Base-by-base conservation (phyloP, 2,888 invertebrate genomes). In the Poecilobothrus nobilitatus region DNA sequence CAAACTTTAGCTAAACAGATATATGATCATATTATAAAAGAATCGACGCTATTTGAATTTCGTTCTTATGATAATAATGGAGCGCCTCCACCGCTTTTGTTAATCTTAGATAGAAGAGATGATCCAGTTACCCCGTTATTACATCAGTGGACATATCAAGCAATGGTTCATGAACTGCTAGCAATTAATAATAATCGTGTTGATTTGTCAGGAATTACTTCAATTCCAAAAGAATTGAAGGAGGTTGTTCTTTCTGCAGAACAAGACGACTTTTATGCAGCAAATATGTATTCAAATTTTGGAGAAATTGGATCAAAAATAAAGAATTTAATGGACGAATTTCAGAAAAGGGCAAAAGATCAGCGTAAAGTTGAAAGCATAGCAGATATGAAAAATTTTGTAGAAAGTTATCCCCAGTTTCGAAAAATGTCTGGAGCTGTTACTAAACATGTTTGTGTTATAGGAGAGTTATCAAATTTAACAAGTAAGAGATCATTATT, bases 71-170 rank as follows among this genome's bases (percentile, higher is more conserved):
- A 67, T 44, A 79, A 81, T 64, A 82, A 80, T 73, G 87, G 87
- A n/a, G 82, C 86, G 65, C 88, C 91, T 1, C 86, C 89, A 62
- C 92, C 96, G 0, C 83, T 95, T 72, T 81, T 99, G 69, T 81
- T 99, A 44, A 91, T 99, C 71, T 79, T 99, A 61, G 99, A 99
- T 80, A 85, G 99, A 73, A 85, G 94, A 74, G 94, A 94, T 79
- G 99, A 99, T 83, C 93, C 97, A 0, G 91, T 98, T 9, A 97
- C 99, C 0, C 99, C 99, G 0, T 82, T 99, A 68, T 83, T 99
- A 41, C 96, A 94, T 82, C 94, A 93, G 86, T 99, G 99, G 99
- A 99, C 98, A 0, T 99, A 99, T 83, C 98, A 99, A 82, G 99
- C 99, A 2, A 99, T 99, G 99, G 96, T 99, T 12, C 99, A 99